These are phyloP conservation scores for Hydrotaea diabolus DNA, from an alignment of 2,888 invertebrate genomes.

Conservation along the genomic window DNA sequence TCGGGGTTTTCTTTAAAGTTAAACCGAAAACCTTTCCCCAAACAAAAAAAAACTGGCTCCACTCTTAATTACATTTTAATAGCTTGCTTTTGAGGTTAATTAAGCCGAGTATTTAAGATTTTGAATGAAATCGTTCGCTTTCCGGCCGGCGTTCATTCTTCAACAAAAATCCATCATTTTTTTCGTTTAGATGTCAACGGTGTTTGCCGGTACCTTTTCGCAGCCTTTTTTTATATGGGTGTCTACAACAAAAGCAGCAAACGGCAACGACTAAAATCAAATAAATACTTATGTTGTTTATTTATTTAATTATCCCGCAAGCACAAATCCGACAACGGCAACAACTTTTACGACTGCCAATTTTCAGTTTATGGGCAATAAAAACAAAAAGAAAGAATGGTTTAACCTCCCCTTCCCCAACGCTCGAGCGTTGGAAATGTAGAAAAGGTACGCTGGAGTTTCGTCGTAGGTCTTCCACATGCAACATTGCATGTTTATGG, in stretches of 20 bases:
- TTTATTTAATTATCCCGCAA: conserved; percentile 33
- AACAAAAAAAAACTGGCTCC: background rate
- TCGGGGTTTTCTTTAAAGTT: too few species aligned
- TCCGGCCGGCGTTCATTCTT: background rate
- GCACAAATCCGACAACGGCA: conserved; percentile 14
- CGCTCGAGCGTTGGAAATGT: background rate
- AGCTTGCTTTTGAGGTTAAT: conserved; percentile 21
- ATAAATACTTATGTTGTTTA: conserved; percentile 3
- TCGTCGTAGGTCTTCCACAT: conserved; percentile 32
- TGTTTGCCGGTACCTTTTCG: background rate
- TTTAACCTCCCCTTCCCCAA: background rate
- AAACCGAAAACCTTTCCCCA: too few species aligned
- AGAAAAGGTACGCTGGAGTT: too few species aligned
- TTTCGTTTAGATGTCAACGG: conserved; percentile 10
- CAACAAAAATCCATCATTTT: background rate
- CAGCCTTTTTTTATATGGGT: background rate
- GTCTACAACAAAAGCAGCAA: background rate
- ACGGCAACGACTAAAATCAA: conserved; percentile 24
- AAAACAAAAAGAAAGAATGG: background rate
- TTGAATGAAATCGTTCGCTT: background rate
- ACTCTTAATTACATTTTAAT: conserved; percentile 10
- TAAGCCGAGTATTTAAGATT: background rate
- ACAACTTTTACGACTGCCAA: conserved; percentile 28
- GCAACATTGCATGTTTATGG: conserved; percentile 65
- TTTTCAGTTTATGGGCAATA: conserved; percentile 54